phyloP scores from a whole-genome alignment of 2,797 vertebrate genomes.

The Petrocephalus sullivani region DNA sequence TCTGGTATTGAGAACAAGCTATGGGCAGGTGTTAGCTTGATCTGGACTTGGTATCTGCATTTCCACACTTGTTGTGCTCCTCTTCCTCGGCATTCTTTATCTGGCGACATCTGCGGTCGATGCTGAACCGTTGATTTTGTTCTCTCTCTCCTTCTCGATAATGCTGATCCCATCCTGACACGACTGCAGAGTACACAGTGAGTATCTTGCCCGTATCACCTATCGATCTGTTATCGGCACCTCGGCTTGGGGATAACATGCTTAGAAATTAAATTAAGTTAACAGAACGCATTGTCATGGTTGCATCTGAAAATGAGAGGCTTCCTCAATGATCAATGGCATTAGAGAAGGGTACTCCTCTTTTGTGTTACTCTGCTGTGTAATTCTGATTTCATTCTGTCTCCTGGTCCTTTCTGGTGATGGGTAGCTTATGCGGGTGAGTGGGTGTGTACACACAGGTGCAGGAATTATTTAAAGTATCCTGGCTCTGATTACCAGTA shows the following conservation, averaged over 20 bases:
- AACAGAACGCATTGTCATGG: neutral
- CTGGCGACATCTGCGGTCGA: neutral
- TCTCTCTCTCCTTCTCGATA: constrained; percentile 33
- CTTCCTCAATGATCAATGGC: no score
- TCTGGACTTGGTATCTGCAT: neutral
- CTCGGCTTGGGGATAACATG: neutral
- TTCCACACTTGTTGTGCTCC: neutral
- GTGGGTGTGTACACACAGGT: neutral
- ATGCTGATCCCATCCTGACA: constrained; percentile 47
- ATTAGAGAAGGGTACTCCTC: neutral
- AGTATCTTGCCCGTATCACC: constrained; percentile 54
- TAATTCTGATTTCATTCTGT: neutral
- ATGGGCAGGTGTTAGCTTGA: neutral
- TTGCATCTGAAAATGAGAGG: neutral
- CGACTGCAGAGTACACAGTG: constrained; percentile 75
- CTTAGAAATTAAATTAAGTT: neutral
- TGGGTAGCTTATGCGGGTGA: neutral
- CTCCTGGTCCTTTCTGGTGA: neutral
- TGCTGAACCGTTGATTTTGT: constrained; percentile 29
- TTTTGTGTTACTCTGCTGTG: neutral
- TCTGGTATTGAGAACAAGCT: neutral
- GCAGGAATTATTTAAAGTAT: neutral
- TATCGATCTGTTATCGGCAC: constrained; percentile 6
- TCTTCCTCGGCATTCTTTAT: neutral
- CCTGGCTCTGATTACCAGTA: neutral